These are phyloP conservation scores for Platygyra sinensis DNA, from an alignment of 64 coral and sea anemone genomes.

Conservation along the genomic window DNA sequence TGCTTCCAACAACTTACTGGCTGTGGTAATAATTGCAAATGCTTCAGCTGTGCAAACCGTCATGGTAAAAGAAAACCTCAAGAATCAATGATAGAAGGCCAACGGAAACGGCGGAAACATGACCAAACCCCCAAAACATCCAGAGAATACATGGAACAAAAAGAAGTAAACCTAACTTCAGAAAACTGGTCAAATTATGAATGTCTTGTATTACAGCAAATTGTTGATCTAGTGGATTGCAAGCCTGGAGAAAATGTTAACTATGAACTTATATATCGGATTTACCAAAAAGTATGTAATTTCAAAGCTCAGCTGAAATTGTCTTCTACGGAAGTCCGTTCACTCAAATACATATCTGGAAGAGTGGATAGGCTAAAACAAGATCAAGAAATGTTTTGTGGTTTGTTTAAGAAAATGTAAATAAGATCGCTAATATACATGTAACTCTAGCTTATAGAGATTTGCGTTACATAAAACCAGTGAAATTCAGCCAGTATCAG, in stretches of 20 bases:
- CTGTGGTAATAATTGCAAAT: background rate
- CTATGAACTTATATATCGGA: background rate
- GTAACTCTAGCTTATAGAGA: no score
- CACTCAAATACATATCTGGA: no score
- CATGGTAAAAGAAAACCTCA: background rate
- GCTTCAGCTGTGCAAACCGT: background rate
- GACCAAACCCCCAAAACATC: constrained; percentile 7
- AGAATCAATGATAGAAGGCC: background rate
- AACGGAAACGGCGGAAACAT: background rate
- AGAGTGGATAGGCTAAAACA: no score
- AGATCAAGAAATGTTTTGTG: no score
- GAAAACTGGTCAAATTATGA: constrained; percentile 8
- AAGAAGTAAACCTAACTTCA: background rate
- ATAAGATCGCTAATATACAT: no score
- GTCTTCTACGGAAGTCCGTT: no score
- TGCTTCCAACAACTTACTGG: background rate
- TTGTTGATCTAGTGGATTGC: background rate
- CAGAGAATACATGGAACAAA: background rate
- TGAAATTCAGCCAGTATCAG: no score
- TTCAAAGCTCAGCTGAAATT: no score
- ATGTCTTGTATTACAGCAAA: constrained; percentile 8
- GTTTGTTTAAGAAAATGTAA: no score
- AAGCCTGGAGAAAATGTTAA: background rate
- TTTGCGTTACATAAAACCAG: no score
- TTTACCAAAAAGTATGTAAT: background rate